Percentiles rank a stretch among this genome's conserved stretches.
Evolutionary conservation across 1,140 invertebrate genomes (phyloP).

Genomic region (Lysiphlebus fabarum): DNA sequence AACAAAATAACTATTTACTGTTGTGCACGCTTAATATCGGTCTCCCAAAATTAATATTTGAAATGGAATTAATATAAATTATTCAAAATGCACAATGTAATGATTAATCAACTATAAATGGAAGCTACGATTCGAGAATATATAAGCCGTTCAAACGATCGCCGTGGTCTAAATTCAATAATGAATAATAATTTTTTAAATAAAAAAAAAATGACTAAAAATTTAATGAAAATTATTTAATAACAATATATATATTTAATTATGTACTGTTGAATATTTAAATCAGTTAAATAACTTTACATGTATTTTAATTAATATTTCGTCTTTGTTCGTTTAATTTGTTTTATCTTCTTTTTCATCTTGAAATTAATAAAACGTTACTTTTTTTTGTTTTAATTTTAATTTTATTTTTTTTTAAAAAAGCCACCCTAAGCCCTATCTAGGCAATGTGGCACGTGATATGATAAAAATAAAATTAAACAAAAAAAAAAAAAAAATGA

Average conservation of each 20-base stretch:
- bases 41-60: constrained; percentile 2
- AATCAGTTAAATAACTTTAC: neutral
- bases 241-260: neutral
- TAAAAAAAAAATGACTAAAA: neutral
- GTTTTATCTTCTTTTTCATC: constrained; percentile 8
- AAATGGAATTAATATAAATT: too few relatives aligned
- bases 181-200: constrained; percentile 12
- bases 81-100: too few relatives aligned
- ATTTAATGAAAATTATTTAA: neutral
- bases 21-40: constrained; percentile 17
- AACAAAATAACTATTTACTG: neutral
- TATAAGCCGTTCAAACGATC: constrained; percentile 21
- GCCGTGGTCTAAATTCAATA: constrained; percentile 15
- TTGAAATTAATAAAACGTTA: constrained; percentile 21
- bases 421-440: constrained; percentile 46
- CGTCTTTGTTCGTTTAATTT: constrained; percentile 1
- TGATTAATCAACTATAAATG: neutral
- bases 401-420: neutral
- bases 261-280: neutral
- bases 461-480: constrained; percentile 32
- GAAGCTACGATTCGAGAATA: constrained; percentile 28
- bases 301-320: neutral
- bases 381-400: too few relatives aligned
- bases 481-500: constrained; percentile 21
- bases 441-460: constrained; percentile 52